Evolutionary conservation across 2,797 vertebrate species (phyloP), one percentile per base, ranked within the genome.

Genomic region (Tiaroga cobitis): DNA sequence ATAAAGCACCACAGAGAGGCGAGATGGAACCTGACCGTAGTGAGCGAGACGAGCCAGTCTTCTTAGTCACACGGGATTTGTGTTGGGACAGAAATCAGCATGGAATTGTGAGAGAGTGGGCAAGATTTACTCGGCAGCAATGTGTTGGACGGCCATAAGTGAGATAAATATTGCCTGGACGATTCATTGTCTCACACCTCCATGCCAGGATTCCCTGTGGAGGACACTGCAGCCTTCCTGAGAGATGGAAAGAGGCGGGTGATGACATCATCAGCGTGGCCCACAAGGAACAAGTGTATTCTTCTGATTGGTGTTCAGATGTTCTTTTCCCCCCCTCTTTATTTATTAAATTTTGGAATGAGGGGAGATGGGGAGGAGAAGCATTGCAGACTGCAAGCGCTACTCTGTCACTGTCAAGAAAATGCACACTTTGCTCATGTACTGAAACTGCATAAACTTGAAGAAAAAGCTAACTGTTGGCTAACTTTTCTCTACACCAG

Each of bases 371-470:
- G 67, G 80, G 84, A 87, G 83, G 80, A 84, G 81, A 73, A 78
- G 74, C 67, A 74, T 78, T 80, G 75, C 83, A 79, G 65, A 83
- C 68, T 9, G 41, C 69, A 70, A 37, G 69, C 34, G 29, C 79
- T 74, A 88, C 88, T 91, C 89, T 89, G 87, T 92, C 90, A 90
- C 49, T 88, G 87, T 90, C 90, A 88, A 49, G 51, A 74, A 80
- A 77, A 81, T 63, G 84, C 72, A 69, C 80, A 32, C 88, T 85
- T 76, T 70, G 85, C 89, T 89, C 84, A 84, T 54, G 32, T 81
- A 85, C 89, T 88, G 89, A 90, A 84, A 83, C 87, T 88, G 89
- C 87, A 87, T 68, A 91, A 90, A 88, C 39, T 81, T 75, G 24
- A 54, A 41, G 74, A 68, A 51, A 82, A 81, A 80, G 80, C 83